Conservation (phyloP, 2,888 invertebrate genomes). For the Ectemnius continuus region DNA sequence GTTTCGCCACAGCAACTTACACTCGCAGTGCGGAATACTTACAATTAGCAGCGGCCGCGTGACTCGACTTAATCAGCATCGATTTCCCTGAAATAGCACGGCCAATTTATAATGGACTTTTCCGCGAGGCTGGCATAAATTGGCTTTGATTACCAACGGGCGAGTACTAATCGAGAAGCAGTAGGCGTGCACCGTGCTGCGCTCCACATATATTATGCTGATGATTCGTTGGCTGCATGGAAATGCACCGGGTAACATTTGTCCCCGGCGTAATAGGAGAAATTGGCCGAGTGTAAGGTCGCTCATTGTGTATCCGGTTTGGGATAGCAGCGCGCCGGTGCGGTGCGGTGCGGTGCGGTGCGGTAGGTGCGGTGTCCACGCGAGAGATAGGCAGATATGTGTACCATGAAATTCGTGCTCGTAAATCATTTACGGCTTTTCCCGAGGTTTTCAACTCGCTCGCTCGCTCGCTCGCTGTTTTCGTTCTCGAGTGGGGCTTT, state of each 20-base stretch:
- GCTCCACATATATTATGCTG: too few species aligned
- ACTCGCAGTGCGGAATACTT: not conserved
- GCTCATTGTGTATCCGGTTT: too few species aligned
- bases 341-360: too few species aligned
- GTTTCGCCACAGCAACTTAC: not conserved
- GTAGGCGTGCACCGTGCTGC: too few species aligned
- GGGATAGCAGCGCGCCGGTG: too few species aligned
- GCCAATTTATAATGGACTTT: not conserved
- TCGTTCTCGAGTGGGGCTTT: constrained; percentile 30
- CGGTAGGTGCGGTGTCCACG: too few species aligned
- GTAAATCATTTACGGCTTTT: constrained; percentile 38
- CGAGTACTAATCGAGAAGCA: too few species aligned
- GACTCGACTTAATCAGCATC: not conserved
- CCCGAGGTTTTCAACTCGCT: not conserved
- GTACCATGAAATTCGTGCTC: constrained; percentile 39
- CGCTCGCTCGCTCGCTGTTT: constrained; percentile 19
- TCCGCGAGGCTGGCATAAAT: not conserved
- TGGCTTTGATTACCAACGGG: not conserved
- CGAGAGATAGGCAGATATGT: too few species aligned
- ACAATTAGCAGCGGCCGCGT: not conserved
- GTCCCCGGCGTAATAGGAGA: too few species aligned
- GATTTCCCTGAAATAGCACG: not conserved
- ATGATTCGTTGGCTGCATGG: too few species aligned
- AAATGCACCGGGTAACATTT: too few species aligned
- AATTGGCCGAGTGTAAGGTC: too few species aligned